phyloP scores from a whole-genome alignment of 2,888 invertebrate genomes.

The Leptothorax acervorum region DNA sequence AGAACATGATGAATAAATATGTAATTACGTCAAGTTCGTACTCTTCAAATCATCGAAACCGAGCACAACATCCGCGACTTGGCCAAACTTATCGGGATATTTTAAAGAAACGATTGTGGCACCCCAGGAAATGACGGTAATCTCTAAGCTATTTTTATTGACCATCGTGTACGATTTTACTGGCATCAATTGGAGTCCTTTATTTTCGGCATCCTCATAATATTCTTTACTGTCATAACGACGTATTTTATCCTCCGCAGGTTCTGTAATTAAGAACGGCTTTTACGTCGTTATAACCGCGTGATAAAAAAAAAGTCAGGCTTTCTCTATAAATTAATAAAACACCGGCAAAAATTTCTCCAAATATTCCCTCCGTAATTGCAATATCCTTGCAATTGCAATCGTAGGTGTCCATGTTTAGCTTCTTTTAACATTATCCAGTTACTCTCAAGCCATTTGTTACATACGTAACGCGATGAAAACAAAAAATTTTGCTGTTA shows the following conservation, averaged over 20 bases:
- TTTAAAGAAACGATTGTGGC: constrained; percentile 92
- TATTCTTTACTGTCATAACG: neutral
- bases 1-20: neutral
- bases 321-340: constrained; percentile 18
- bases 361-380: constrained; percentile 79
- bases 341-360: constrained; percentile 74
- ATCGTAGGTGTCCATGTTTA: constrained; percentile 62
- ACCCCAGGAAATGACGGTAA: constrained; percentile 91
- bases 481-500: constrained; percentile 25
- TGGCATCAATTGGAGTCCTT: constrained; percentile 47
- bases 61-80: constrained; percentile 91
- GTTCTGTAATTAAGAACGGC: neutral
- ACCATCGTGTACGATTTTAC: constrained; percentile 87
- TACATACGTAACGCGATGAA: neutral
- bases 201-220: neutral
- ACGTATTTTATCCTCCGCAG: neutral
- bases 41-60: constrained; percentile 94
- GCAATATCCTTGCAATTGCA: constrained; percentile 75
- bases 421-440: constrained; percentile 4
- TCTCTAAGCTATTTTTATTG: constrained; percentile 89
- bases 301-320: neutral
- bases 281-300: constrained; percentile 9
- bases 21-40: constrained; percentile 69
- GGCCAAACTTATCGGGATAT: constrained; percentile 91
- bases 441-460: neutral